phyloP scores from a whole-genome alignment of 2,113 vertebrate species.

The Muscicapa adusta region DNA sequence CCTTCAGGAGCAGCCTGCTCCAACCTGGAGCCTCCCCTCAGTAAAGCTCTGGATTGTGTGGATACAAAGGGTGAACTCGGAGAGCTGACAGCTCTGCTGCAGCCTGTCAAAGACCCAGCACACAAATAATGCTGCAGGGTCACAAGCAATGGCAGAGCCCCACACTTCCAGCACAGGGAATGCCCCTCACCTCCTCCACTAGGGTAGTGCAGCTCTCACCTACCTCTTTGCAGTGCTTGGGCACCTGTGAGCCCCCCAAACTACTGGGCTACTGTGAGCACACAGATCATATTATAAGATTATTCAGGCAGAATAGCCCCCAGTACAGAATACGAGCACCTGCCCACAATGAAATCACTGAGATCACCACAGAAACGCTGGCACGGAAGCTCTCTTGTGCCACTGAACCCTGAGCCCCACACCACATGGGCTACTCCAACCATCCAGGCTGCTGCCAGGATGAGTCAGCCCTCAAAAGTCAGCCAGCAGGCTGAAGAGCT shows the following conservation, averaged over 20 bases:
- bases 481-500: background rate
- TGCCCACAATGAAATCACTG: background rate
- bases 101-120: background rate
- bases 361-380: background rate
- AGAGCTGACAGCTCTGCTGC: background rate
- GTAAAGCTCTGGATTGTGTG: rapidly evolving
- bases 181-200: background rate
- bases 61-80: background rate
- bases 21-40: rapidly evolving
- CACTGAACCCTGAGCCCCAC: background rate
- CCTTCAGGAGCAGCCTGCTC: background rate
- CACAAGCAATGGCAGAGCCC: background rate
- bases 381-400: background rate
- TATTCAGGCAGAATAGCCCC: background rate
- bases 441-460: background rate
- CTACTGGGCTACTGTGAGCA: background rate
- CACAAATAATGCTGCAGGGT: background rate
- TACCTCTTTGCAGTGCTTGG: background rate
- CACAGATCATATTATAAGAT: background rate
- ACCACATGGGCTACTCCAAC: background rate
- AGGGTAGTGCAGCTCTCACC: background rate
- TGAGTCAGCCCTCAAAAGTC: background rate
- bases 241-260: background rate
- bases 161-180: background rate
- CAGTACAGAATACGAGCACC: background rate